phyloP scores from a whole-genome alignment of 2,888 invertebrate genomes.

The Callyntrura guangdongensis region DNA sequence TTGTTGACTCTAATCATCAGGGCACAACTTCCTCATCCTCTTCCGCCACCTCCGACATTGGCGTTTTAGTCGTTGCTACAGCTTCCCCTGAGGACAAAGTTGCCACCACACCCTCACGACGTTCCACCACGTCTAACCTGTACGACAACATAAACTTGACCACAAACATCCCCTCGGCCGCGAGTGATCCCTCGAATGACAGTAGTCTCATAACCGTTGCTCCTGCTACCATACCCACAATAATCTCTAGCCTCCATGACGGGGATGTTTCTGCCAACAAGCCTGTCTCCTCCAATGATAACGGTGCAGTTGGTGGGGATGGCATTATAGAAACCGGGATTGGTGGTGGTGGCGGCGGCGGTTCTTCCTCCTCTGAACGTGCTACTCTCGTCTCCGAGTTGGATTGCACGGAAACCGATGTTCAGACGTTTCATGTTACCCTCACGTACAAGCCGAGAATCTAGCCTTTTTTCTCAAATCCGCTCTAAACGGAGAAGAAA shows the following conservation, averaged over 20 bases:
- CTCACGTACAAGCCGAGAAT: slow-evolving; percentile 88
- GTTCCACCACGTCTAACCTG: slow-evolving; percentile 62
- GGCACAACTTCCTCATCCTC: slow-evolving; percentile 1
- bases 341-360: slow-evolving; percentile 29
- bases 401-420: slow-evolving; percentile 87
- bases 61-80: slow-evolving; percentile 5
- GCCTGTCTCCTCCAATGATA: too few species aligned
- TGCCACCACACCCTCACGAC: slow-evolving; percentile 58
- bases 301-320: background rate
- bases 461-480: slow-evolving; percentile 84
- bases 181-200: too few species aligned
- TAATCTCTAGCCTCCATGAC: too few species aligned
- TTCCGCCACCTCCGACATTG: slow-evolving; percentile 32
- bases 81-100: slow-evolving; percentile 58
- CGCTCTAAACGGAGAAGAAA: too few species aligned
- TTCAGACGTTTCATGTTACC: slow-evolving; percentile 87
- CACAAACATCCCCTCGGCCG: background rate
- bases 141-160: slow-evolving; percentile 64
- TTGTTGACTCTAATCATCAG: slow-evolving; percentile 23
- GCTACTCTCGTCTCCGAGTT: slow-evolving; percentile 85
- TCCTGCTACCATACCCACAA: too few species aligned
- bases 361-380: slow-evolving; percentile 61
- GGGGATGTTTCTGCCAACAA: background rate
- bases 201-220: too few species aligned
- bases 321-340: too few species aligned